Percentiles rank a stretch among this genome's conserved stretches.
These are phyloP conservation scores for Gorsachius magnificus DNA, from an alignment of 2,797 vertebrate species.

Conservation along the genomic window DNA sequence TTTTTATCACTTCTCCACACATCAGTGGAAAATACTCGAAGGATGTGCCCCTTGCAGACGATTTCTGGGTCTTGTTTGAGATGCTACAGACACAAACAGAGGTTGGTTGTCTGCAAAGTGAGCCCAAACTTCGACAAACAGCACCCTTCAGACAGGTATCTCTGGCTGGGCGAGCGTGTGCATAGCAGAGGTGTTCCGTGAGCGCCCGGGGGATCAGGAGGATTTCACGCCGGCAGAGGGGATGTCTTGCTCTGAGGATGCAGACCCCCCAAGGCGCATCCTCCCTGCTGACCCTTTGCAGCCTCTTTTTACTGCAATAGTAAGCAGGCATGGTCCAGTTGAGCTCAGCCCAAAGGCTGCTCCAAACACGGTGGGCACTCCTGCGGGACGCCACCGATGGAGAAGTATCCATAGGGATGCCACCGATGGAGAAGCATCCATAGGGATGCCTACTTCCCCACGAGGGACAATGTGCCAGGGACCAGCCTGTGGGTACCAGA, in stretches of 20 bases:
- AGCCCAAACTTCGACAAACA: not conserved
- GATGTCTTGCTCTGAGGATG: not conserved
- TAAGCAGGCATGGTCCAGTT: not conserved
- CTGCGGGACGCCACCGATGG: not conserved
- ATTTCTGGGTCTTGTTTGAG: not conserved
- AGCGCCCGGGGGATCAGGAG: fast-evolving
- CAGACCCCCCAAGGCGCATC: not conserved
- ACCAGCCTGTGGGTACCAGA: not conserved
- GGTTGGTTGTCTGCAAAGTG: not conserved
- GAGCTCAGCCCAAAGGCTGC: not conserved
- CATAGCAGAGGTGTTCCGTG: fast-evolving
- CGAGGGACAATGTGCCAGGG: fast-evolving
- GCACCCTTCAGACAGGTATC: not conserved
- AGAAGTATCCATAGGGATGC: not conserved
- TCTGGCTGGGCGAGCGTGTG: fast-evolving
- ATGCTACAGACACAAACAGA: not conserved
- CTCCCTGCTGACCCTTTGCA: not conserved
- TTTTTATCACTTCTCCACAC: not conserved
- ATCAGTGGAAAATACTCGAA: not conserved
- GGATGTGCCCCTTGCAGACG: not conserved
- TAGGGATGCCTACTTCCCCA: fast-evolving
- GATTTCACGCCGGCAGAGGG: fast-evolving
- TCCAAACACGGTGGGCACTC: not conserved
- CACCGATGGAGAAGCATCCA: fast-evolving
- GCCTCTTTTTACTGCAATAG: not conserved